A percentile compares a stretch with the other conserved stretches of the same genome.
Conservation (phyloP, 2,797 vertebrate genomes). For the Notolabrus celidotus region DNA sequence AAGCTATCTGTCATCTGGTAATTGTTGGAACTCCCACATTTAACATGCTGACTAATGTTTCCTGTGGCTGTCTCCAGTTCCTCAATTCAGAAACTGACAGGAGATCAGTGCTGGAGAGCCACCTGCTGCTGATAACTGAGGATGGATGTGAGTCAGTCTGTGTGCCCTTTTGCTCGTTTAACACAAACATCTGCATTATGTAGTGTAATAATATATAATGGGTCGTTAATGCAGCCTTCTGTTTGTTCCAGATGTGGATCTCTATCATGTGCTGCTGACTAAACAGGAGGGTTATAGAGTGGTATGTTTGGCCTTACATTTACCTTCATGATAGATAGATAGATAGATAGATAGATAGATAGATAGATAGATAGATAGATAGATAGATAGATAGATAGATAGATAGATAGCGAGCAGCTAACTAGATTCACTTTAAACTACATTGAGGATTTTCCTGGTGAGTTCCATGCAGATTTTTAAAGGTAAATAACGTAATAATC, state of each 20-base stretch:
- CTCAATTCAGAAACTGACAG: constrained; percentile 85
- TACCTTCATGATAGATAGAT: background rate
- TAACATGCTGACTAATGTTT: constrained; percentile 20
- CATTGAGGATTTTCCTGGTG: constrained; percentile 3
- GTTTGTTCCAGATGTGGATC: constrained; percentile 90
- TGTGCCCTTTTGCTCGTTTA: background rate
- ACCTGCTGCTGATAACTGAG: constrained; percentile 92
- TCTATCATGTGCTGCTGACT: constrained; percentile 86
- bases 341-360: background rate
- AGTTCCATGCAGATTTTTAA: too few relatives aligned
- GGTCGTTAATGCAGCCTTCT: background rate
- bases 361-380: constrained; percentile 10
- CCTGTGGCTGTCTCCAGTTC: constrained; percentile 84
- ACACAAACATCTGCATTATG: background rate
- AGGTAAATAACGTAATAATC: too few relatives aligned
- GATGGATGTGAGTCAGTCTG: constrained; percentile 95
- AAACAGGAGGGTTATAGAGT: constrained; percentile 90
- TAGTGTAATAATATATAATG: background rate
- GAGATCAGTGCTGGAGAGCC: constrained; percentile 84
- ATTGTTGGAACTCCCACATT: background rate
- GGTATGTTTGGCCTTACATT: constrained; percentile 79
- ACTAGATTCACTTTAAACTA: constrained; percentile 12
- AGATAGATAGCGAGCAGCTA: too few relatives aligned
- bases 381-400: background rate
- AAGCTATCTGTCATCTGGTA: constrained; percentile 20